A percentile compares a stretch with the other conserved stretches of the same genome.
Evolutionary conservation across 2,113 vertebrate genomes (phyloP).

Genomic region (Labrus mixtus): DNA sequence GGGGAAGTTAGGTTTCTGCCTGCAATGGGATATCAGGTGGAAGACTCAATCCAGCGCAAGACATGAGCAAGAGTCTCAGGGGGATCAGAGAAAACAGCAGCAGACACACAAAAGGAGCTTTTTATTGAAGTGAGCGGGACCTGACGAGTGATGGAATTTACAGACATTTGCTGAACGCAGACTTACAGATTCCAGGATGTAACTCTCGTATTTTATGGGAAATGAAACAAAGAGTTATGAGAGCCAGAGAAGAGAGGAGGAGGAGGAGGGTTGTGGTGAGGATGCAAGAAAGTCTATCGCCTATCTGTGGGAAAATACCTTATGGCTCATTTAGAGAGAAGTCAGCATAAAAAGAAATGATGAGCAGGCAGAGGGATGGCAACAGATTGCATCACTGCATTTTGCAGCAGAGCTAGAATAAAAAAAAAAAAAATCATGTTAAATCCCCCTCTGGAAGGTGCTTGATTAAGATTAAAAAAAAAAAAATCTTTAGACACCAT

Average conservation of each 20-base stretch:
- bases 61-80: conserved; percentile 22
- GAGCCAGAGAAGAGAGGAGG: background rate
- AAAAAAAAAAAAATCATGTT: background rate
- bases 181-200: background rate
- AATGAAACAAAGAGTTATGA: conserved; percentile 3
- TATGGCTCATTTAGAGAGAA: background rate
- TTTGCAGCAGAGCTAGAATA: conserved; percentile 4
- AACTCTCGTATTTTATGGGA: background rate
- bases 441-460: background rate
- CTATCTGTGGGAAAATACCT: background rate
- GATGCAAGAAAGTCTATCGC: conserved; percentile 30
- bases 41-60: conserved; percentile 22
- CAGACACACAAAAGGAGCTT: background rate
- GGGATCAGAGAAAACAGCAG: conserved; percentile 12
- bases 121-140: background rate
- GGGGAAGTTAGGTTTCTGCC: conserved; percentile 12
- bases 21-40: conserved; percentile 29
- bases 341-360: background rate
- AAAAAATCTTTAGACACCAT: conserved; percentile 50
- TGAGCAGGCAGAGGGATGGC: background rate
- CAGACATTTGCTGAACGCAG: conserved; percentile 12
- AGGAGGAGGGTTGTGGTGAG: background rate
- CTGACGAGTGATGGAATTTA: conserved; percentile 30
- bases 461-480: background rate
- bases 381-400: background rate